Evolutionary conservation across 2,797 vertebrate species (phyloP).

Genomic region (Trachurus trachurus): DNA sequence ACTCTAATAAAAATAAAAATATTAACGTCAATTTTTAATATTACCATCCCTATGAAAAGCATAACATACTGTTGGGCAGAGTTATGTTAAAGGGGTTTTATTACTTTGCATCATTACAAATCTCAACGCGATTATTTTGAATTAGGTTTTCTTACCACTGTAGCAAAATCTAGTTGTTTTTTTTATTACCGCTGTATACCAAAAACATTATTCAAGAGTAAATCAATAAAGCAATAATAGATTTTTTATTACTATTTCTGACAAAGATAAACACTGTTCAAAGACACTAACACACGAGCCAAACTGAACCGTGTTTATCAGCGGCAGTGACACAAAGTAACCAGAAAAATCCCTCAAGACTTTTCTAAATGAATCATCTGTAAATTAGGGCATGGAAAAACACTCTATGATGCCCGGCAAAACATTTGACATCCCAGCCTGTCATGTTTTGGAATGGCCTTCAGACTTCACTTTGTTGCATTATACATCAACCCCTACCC

Average conservation of each 20-base stretch:
- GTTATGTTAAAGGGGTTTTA: not conserved
- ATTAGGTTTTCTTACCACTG: not conserved
- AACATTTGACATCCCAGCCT: conserved; percentile 75
- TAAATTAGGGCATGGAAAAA: conserved; percentile 76
- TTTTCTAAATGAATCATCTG: conserved; percentile 68
- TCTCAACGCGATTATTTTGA: not conserved
- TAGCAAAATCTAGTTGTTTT: too few relatives aligned
- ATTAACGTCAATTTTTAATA: not conserved
- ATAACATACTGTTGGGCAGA: not conserved
- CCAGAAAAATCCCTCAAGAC: conserved; percentile 60
- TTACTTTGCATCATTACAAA: not conserved
- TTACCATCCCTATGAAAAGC: not conserved
- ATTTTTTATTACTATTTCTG: not conserved
- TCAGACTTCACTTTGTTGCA: conserved; percentile 83
- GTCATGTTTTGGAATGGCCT: conserved; percentile 73
- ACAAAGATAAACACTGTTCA: not conserved
- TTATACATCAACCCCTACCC: conserved; percentile 78
- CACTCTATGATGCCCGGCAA: conserved; percentile 73
- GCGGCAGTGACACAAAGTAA: conserved; percentile 46
- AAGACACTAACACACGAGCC: conserved; percentile 4
- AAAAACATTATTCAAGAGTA: not conserved
- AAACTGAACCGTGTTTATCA: conserved; percentile 45
- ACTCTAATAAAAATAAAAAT: not conserved
- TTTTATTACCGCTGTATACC: not conserved
- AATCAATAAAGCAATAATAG: not conserved